A percentile compares a stretch with the other conserved stretches of the same genome.
These are phyloP conservation scores for Caenorhabditis sinica DNA, from an alignment of 2,888 invertebrate species.

Conservation along the genomic window DNA sequence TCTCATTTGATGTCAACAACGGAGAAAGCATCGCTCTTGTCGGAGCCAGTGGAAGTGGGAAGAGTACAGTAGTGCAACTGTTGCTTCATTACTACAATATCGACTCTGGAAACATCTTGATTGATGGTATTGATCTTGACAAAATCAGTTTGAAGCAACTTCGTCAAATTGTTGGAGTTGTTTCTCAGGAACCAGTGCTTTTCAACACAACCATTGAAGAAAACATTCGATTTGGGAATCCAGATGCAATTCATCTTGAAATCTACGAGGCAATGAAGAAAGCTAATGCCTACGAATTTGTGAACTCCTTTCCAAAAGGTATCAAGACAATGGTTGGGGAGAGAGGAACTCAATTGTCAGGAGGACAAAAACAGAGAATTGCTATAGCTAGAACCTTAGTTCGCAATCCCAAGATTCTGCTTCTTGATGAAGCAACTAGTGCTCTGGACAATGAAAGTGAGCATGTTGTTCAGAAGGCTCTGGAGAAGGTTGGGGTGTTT, in stretches of 20 bases:
- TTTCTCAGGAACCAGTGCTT: conserved; percentile 87
- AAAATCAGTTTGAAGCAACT: conserved; percentile 85
- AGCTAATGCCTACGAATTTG: conserved; percentile 85
- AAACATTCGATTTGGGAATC: conserved; percentile 84
- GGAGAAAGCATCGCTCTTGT: conserved; percentile 77
- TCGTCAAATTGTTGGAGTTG: conserved; percentile 84
- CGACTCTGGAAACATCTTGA: conserved; percentile 75
- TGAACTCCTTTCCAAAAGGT: conserved; percentile 84
- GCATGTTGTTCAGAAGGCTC: conserved; percentile 84
- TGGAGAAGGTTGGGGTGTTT: conserved; percentile 86
- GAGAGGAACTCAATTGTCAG: conserved; percentile 84
- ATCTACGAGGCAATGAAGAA: conserved; percentile 78
- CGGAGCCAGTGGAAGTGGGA: conserved; percentile 77
- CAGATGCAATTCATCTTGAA: conserved; percentile 67
- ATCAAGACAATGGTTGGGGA: conserved; percentile 84
- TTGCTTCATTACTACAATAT: conserved; percentile 73
- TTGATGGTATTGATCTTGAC: conserved; percentile 85
- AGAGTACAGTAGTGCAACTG: conserved; percentile 74
- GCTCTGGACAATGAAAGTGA: conserved; percentile 78
- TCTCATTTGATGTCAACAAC: conserved; percentile 67
- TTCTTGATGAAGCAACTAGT: conserved; percentile 70
- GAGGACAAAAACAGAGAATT: conserved; percentile 84
- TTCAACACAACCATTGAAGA: conserved; percentile 86
- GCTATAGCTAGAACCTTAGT: conserved; percentile 71
- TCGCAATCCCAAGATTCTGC: conserved; percentile 63